phyloP scores from a whole-genome alignment of 2,888 invertebrate genomes.

The Synergus gifuensis region DNA sequence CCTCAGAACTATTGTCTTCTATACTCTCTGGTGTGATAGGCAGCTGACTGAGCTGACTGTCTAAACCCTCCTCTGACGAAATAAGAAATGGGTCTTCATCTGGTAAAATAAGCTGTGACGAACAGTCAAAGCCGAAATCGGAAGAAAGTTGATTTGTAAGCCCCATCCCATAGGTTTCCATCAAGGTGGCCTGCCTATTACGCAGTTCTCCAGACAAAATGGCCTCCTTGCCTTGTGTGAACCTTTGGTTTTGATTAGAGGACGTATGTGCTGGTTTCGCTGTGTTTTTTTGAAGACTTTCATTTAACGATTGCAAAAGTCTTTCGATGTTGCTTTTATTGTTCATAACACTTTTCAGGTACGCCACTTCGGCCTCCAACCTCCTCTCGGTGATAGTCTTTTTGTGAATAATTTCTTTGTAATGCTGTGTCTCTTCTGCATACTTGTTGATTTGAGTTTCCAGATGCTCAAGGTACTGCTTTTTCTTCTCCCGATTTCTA shows the following conservation, averaged over 20 bases:
- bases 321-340: slow-evolving; percentile 80
- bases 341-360: slow-evolving; percentile 79
- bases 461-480: slow-evolving; percentile 80
- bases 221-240: neutral
- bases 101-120: neutral
- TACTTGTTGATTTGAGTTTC: slow-evolving; percentile 79
- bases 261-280: neutral
- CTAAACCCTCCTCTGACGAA: slow-evolving; percentile 40
- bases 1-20: neutral
- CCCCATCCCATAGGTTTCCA: neutral
- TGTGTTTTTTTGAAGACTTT: slow-evolving; percentile 56
- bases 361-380: slow-evolving; percentile 79
- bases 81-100: neutral
- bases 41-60: slow-evolving; percentile 49
- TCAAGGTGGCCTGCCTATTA: neutral
- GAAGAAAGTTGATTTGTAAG: neutral
- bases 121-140: neutral
- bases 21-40: slow-evolving; percentile 46
- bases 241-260: neutral
- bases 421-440: slow-evolving; percentile 77
- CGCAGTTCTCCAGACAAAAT: neutral
- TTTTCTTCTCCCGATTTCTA: slow-evolving; percentile 82
- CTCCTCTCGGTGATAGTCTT: slow-evolving; percentile 78
- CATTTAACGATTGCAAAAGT: slow-evolving; percentile 78
- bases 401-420: slow-evolving; percentile 78